Evolutionary conservation across 2,888 invertebrate species (phyloP), one percentile per base, ranked within the genome.

Genomic region (Tinea semifulvella): DNA sequence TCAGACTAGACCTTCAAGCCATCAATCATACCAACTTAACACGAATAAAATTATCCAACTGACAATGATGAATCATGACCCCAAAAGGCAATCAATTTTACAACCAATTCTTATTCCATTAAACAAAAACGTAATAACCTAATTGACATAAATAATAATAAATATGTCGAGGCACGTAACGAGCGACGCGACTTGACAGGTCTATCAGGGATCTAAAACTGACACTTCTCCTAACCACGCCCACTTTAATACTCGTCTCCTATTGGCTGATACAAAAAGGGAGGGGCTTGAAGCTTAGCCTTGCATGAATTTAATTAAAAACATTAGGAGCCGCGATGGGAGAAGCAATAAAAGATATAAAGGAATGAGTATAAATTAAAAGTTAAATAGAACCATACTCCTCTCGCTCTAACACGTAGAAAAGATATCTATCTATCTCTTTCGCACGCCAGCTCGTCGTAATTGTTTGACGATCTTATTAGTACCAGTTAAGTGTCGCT

Each of bases 341-440:
- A 73, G 76, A 77, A 76, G 79, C 80, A 80, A 80, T 80, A 80
- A 80, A 80, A 80, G 79, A 79, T 80, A 80, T 80, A 80, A 80
- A 80, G 80, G 79, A 79, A 80, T 80, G 79, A 80, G 79, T 79
- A 80, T 80, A 80, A 80, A 80, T 80, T 79, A 80, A 80, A 79
- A 80, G 79, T 80, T 80, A 80, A 80, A 80, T 77, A 80, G 79
- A 75, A 74, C 74, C 61, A 55, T 62, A 56, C 53, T 62, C 53
- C 62, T 49, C 10, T 43, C 42, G 20, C 42, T 27, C 42, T 42
- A 11, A 19, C 43, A 19, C 19, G 2, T 13, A 13, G 70, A 48
- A 58, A 46, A 63, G 47, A 68, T 60, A 65, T 66, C 53, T 50
- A 4, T 18, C 19, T 22, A 44, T 56, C 56, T 56, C 63, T 51